Percentiles rank a stretch among this genome's conserved stretches.
Evolutionary conservation across 1,140 invertebrate genomes (phyloP).

Genomic region (Penaeus indicus): DNA sequence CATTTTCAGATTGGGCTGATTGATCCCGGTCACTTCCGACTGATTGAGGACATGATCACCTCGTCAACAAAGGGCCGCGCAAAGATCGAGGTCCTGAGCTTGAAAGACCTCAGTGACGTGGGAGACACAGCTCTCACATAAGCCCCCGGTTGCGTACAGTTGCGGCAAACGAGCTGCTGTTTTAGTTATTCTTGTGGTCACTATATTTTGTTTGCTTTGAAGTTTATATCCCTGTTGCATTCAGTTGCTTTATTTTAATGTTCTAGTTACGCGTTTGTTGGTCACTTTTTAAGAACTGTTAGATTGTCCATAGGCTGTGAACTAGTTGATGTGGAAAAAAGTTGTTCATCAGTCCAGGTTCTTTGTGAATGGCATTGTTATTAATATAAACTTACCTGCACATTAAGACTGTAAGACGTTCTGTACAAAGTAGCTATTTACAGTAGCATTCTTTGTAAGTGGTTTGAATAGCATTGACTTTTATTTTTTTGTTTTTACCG

Average conservation of each 20-base stretch:
- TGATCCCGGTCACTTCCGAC: constrained; percentile 93
- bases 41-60: constrained; percentile 86
- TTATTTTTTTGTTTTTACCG: neutral
- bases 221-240: neutral
- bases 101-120: constrained; percentile 92
- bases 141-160: neutral
- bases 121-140: constrained; percentile 72
- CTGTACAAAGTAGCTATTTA: neutral
- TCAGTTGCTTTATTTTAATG: neutral
- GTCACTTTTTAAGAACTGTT: too few species aligned
- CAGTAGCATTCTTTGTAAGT: neutral
- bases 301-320: too few species aligned
- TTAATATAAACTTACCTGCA: neutral
- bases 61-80: constrained; percentile 90
- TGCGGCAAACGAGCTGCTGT: neutral
- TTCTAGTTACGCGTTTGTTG: too few species aligned
- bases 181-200: neutral
- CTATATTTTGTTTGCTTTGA: neutral
- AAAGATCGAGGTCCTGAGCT: constrained; percentile 87
- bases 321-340: too few species aligned
- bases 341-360: too few species aligned
- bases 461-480: neutral
- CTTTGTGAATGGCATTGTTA: too few species aligned
- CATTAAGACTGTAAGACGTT: neutral
- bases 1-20: constrained; percentile 81